Percentiles rank a stretch among this genome's conserved stretches.
These are phyloP conservation scores for Lasius fuliginosus DNA, from an alignment of 2,888 invertebrate genomes.

Conservation along the genomic window DNA sequence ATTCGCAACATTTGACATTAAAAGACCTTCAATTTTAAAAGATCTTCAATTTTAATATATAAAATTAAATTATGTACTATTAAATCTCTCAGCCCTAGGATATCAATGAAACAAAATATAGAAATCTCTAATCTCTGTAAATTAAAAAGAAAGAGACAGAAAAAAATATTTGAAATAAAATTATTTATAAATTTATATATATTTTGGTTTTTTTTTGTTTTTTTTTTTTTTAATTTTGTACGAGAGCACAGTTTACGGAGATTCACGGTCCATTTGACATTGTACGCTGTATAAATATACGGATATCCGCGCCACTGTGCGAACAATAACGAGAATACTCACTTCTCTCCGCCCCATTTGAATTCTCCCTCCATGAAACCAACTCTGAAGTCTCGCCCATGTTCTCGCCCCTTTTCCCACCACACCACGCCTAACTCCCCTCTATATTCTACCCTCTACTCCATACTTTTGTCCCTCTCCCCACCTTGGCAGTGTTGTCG, in stretches of 20 bases:
- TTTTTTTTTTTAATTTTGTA: background rate
- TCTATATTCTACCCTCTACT: constrained; percentile 70
- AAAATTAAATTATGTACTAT: background rate
- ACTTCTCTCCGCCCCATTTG: constrained; percentile 66
- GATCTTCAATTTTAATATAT: background rate
- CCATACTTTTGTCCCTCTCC: constrained; percentile 76
- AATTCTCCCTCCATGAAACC: constrained; percentile 47
- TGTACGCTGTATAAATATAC: constrained; percentile 46
- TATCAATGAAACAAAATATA: background rate
- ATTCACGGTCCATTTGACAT: constrained; percentile 35
- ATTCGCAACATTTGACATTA: background rate
- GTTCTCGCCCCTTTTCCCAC: constrained; percentile 64
- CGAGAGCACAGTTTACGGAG: constrained; percentile 6
- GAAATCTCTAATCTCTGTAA: background rate
- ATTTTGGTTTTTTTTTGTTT: background rate
- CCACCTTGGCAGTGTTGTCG: constrained; percentile 65
- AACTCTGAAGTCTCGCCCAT: constrained; percentile 61
- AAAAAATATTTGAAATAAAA: constrained; percentile 12
- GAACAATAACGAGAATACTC: constrained; percentile 59
- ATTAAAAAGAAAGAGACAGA: background rate
- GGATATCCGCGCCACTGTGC: constrained; percentile 70
- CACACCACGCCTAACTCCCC: constrained; percentile 60
- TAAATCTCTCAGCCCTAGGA: background rate
- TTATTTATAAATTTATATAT: background rate
- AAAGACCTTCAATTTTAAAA: background rate